Conservation (phyloP, 1,140 invertebrate species). For the Scaptomyza pallida region DNA sequence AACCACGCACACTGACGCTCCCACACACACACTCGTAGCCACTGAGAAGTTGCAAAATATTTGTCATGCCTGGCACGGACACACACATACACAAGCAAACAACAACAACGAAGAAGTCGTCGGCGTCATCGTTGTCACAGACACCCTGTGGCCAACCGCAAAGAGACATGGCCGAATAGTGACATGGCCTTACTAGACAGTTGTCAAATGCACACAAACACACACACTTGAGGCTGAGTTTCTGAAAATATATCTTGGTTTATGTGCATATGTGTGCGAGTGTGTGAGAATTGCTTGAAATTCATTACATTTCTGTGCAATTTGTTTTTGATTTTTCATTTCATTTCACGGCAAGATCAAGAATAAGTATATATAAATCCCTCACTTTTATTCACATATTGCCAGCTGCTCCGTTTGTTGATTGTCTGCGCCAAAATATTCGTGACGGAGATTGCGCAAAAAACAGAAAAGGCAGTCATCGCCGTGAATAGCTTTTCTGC, state of each 20-base stretch:
- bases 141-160: slow-evolving; percentile 79
- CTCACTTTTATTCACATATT: slow-evolving; percentile 29
- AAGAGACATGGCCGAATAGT: slow-evolving; percentile 78
- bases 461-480: slow-evolving; percentile 58
- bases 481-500: slow-evolving; percentile 52
- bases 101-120: slow-evolving; percentile 59
- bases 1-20: slow-evolving; percentile 45
- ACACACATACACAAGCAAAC: slow-evolving; percentile 30
- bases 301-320: slow-evolving; percentile 80
- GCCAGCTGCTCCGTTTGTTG: slow-evolving; percentile 59
- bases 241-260: slow-evolving; percentile 21
- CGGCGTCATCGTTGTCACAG: slow-evolving; percentile 63
- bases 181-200: slow-evolving; percentile 79
- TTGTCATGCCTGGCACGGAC: slow-evolving; percentile 78
- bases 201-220: slow-evolving; percentile 65
- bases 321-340: slow-evolving; percentile 82
- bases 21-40: slow-evolving; percentile 23
- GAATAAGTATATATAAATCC: background rate
- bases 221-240: slow-evolving; percentile 29
- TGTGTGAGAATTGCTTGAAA: slow-evolving; percentile 74
- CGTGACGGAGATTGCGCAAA: slow-evolving; percentile 1
- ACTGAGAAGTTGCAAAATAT: slow-evolving; percentile 72
- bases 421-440: slow-evolving; percentile 59
- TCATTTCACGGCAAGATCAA: too few species aligned
- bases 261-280: slow-evolving; percentile 31